phyloP scores from a whole-genome alignment of 2,888 invertebrate species.

The Beris morrisii region DNA sequence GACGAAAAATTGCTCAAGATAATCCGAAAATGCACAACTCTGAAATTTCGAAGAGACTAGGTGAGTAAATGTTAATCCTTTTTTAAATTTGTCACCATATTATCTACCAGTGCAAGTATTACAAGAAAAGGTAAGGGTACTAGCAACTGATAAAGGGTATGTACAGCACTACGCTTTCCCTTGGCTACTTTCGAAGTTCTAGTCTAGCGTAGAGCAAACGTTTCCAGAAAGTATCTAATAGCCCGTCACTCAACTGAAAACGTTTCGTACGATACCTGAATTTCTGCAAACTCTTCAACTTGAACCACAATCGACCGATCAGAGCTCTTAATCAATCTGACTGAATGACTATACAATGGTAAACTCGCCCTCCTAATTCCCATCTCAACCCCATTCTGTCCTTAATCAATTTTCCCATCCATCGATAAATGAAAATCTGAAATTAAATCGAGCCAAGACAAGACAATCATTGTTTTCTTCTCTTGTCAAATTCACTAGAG shows the following conservation, averaged over 20 bases:
- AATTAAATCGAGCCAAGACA: conserved; percentile 38
- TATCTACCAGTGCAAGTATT: too few species aligned
- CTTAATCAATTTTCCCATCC: conserved; percentile 20
- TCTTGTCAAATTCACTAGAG: conserved; percentile 38
- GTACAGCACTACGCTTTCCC: too few species aligned
- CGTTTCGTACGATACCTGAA: too few species aligned
- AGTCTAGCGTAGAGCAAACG: too few species aligned
- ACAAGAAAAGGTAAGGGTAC: too few species aligned
- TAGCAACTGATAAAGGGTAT: too few species aligned
- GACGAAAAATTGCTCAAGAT: conserved; percentile 94
- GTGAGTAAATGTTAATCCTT: conserved; percentile 59
- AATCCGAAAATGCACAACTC: conserved; percentile 99
- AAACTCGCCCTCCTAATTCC: not conserved
- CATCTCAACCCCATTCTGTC: not conserved
- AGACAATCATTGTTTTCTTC: conserved; percentile 32
- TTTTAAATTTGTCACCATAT: not conserved
- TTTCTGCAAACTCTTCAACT: too few species aligned
- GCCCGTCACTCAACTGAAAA: too few species aligned
- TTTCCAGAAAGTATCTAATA: too few species aligned
- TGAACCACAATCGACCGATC: too few species aligned
- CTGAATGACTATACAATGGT: not conserved
- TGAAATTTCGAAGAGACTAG: conserved; percentile 91
- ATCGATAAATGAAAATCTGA: conserved; percentile 34
- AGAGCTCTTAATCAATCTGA: too few species aligned
- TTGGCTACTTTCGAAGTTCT: too few species aligned